Percentiles rank a stretch among this genome's conserved stretches.
These are phyloP conservation scores for Oxygymnocypris stewartii DNA, from an alignment of 2,113 vertebrate genomes.

Conservation along the genomic window DNA sequence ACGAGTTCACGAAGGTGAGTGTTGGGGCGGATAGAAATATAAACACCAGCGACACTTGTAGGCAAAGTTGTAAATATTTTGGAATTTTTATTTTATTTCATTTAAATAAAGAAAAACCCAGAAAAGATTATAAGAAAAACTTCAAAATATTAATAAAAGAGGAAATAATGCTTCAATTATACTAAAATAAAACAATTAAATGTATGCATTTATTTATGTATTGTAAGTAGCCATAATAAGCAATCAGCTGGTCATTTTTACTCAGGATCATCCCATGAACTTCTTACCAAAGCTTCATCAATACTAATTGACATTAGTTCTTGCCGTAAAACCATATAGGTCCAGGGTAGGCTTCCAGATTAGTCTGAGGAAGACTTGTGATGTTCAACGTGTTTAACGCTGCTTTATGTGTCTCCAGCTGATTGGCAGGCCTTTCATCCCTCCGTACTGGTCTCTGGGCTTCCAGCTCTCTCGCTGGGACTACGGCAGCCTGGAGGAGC, in stretches of 20 bases:
- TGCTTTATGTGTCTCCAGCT: conserved; percentile 72
- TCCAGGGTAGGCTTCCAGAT: not conserved
- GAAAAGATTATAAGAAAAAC: not conserved
- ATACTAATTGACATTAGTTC: not conserved
- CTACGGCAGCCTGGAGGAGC: conserved; percentile 79
- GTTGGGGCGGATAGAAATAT: not conserved
- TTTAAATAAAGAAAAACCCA: not conserved
- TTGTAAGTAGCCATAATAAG: not conserved
- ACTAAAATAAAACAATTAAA: not conserved
- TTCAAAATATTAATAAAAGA: not conserved
- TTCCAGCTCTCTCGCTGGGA: conserved; percentile 94
- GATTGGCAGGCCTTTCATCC: conserved; percentile 84
- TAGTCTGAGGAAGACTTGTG: not conserved
- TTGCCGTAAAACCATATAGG: not conserved
- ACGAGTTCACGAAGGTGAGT: conserved; percentile 84
- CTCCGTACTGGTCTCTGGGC: conserved; percentile 91
- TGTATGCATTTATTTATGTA: not conserved
- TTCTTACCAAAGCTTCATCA: not conserved
- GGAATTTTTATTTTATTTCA: not conserved
- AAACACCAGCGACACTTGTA: not conserved
- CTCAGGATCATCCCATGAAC: not conserved
- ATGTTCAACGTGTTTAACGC: not conserved
- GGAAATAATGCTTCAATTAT: not conserved
- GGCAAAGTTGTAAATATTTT: not conserved
- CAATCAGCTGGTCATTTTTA: not conserved